These are phyloP conservation scores for Clanis bilineata DNA, from an alignment of 2,888 invertebrate genomes.

Conservation along the genomic window DNA sequence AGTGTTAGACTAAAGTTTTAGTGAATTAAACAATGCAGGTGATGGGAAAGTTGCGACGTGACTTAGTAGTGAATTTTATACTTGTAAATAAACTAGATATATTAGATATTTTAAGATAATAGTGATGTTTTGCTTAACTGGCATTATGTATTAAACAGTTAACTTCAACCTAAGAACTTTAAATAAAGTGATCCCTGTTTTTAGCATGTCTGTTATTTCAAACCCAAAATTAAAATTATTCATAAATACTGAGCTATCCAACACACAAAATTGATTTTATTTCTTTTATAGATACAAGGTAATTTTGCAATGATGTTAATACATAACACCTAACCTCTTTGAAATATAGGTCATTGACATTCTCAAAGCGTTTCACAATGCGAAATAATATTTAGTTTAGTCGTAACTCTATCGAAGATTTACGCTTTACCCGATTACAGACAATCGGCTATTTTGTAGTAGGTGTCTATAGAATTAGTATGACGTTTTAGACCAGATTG, in stretches of 20 bases:
- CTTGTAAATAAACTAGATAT: conserved; percentile 72
- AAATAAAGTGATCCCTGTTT: conserved; percentile 70
- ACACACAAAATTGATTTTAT: too few species aligned
- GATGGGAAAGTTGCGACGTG: conserved; percentile 56
- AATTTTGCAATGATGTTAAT: too few species aligned
- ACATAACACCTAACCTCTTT: not conserved
- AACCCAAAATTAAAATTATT: conserved; percentile 16
- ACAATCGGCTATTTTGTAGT: not conserved
- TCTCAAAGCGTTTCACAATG: not conserved
- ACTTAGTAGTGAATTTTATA: conserved; percentile 75
- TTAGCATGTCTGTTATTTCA: conserved; percentile 39
- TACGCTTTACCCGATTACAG: not conserved
- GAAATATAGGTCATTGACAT: not conserved
- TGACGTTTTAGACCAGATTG: not conserved
- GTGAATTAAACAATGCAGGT: conserved; percentile 61
- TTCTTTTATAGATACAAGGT: too few species aligned
- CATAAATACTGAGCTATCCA: too few species aligned
- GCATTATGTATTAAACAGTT: conserved; percentile 74
- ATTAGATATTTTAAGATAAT: conserved; percentile 61
- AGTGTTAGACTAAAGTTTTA: conserved; percentile 67
- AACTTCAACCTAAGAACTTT: conserved; percentile 59
- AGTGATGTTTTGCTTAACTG: conserved; percentile 74
- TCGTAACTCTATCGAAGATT: not conserved
- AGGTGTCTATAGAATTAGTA: not conserved
- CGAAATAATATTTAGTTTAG: not conserved